Evolutionary conservation across 1,140 invertebrate genomes (phyloP).

Genomic region (Dryas iulia): DNA sequence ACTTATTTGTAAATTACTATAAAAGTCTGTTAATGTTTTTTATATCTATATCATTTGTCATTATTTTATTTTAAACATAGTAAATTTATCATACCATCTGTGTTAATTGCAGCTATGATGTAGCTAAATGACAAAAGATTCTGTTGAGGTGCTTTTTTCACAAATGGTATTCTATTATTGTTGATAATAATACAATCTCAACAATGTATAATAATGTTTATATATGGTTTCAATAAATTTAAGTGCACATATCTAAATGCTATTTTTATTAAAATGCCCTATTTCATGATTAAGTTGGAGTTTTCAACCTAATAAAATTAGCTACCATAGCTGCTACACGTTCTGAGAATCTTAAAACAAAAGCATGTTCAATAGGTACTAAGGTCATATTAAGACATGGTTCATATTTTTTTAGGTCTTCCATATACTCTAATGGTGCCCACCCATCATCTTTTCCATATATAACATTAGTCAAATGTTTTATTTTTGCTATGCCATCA

Average conservation of each 20-base stretch:
- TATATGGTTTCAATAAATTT: constrained; percentile 39
- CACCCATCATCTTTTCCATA: constrained; percentile 57
- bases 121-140: constrained; percentile 9
- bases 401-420: constrained; percentile 49
- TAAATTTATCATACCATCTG: constrained; percentile 9
- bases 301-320: constrained; percentile 45
- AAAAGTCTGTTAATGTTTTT: not conserved
- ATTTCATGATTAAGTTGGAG: not conserved
- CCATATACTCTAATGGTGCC: constrained; percentile 57
- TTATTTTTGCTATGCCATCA: constrained; percentile 49
- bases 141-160: constrained; percentile 29
- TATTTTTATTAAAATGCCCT: not conserved
- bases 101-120: constrained; percentile 15
- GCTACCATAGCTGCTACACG: constrained; percentile 54
- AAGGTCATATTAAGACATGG: constrained; percentile 47
- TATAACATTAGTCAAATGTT: constrained; percentile 55
- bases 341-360: constrained; percentile 66
- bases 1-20: constrained; percentile 2
- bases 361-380: constrained; percentile 56
- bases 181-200: constrained; percentile 25
- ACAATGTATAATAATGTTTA: constrained; percentile 29
- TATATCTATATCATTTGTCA: not conserved
- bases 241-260: constrained; percentile 32
- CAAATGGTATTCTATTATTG: constrained; percentile 23
- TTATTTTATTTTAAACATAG: constrained; percentile 1